Conservation (phyloP, 2,113 vertebrate species). For the Caloenas nicobarica region DNA sequence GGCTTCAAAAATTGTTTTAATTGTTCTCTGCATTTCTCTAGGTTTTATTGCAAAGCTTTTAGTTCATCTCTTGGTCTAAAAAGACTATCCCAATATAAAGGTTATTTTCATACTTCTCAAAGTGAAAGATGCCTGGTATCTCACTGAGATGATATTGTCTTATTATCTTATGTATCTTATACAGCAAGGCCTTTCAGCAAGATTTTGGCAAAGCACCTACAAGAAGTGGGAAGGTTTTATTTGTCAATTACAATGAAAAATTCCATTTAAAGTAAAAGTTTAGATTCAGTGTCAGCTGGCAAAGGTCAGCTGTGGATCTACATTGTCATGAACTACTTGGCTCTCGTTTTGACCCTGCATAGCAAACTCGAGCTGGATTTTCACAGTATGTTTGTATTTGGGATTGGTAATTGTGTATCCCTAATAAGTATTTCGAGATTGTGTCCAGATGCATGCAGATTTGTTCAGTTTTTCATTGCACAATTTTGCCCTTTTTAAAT, state of each 20-base stretch:
- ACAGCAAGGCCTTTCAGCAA: background rate
- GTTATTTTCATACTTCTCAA: background rate
- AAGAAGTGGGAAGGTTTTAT: background rate
- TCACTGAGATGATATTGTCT: background rate
- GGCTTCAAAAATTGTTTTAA: background rate
- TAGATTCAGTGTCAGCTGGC: background rate
- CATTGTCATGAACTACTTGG: background rate
- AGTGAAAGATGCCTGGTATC: background rate
- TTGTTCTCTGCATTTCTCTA: background rate
- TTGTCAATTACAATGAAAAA: background rate
- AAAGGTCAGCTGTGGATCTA: background rate
- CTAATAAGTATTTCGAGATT: background rate
- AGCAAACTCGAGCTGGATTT: background rate
- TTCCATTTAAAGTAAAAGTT: background rate
- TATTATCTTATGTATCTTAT: too few relatives aligned
- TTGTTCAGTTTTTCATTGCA: background rate
- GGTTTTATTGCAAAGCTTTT: background rate
- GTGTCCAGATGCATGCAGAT: background rate
- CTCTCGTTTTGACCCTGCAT: background rate
- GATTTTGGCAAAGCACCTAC: background rate
- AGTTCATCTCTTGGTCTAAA: background rate
- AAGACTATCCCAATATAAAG: background rate
- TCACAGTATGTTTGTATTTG: background rate
- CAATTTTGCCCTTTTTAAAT: background rate
- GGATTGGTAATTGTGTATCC: background rate